phyloP scores from a whole-genome alignment of 2,113 vertebrate species.

The Struthidea cinerea region DNA sequence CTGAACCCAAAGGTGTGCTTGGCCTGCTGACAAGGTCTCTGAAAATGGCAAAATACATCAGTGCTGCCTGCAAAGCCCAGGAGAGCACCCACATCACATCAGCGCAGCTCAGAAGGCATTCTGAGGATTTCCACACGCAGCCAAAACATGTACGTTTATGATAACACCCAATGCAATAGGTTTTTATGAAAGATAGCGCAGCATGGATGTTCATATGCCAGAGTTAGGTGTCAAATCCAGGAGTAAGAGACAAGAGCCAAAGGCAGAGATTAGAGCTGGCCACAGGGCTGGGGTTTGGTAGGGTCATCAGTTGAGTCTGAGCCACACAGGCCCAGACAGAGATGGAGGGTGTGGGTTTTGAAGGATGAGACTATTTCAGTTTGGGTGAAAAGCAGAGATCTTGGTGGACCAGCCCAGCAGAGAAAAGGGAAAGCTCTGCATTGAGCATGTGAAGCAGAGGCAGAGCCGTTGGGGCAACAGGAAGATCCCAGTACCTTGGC shows the following conservation, averaged over 20 bases:
- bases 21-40: background rate
- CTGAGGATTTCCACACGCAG: background rate
- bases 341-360: background rate
- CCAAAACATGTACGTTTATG: background rate
- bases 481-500: background rate
- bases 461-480: background rate
- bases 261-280: background rate
- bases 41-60: background rate
- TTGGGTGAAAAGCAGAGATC: background rate
- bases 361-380: background rate
- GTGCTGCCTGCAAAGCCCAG: background rate
- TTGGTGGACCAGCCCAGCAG: background rate
- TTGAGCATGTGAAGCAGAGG: accelerated
- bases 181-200: background rate
- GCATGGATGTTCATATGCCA: background rate
- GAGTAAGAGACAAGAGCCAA: background rate
- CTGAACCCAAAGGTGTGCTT: background rate
- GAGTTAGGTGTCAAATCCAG: background rate
- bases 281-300: background rate
- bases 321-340: accelerated
- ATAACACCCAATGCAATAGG: background rate
- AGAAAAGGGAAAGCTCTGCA: background rate
- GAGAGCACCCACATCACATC: background rate
- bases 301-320: accelerated
- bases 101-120: background rate